phyloP scores from a whole-genome alignment of 2,888 invertebrate species.

The Campoplex nolae region DNA sequence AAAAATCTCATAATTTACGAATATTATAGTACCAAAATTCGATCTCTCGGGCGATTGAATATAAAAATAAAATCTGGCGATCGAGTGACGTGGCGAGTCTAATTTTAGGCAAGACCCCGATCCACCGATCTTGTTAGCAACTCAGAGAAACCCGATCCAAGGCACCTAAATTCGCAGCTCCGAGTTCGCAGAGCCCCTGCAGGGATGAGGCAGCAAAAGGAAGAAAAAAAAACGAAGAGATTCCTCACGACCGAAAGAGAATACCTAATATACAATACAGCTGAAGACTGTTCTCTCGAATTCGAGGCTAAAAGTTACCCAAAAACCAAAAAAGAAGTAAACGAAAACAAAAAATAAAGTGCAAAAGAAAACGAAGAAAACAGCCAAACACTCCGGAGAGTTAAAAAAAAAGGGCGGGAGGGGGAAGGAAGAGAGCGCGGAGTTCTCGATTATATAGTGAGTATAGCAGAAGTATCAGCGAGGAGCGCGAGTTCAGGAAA shows the following conservation, averaged over 20 bases:
- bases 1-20: slow-evolving; percentile 1
- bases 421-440: slow-evolving; percentile 58
- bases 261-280: slow-evolving; percentile 51
- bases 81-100: slow-evolving; percentile 38
- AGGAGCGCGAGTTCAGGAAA: slow-evolving; percentile 40
- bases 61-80: slow-evolving; percentile 24
- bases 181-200: slow-evolving; percentile 3
- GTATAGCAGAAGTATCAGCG: slow-evolving; percentile 59
- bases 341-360: slow-evolving; percentile 28
- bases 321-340: slow-evolving; percentile 24
- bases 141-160: slow-evolving; percentile 25
- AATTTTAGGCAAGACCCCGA: slow-evolving; percentile 42
- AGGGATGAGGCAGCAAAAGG: slow-evolving; percentile 7
- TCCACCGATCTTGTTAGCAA: slow-evolving; percentile 33
- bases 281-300: slow-evolving; percentile 52
- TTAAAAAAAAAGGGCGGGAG: slow-evolving; percentile 12
- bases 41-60: slow-evolving; percentile 4
- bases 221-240: slow-evolving; percentile 24
- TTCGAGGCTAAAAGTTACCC: slow-evolving; percentile 48
- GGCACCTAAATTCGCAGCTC: slow-evolving; percentile 37
- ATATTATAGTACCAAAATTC: not conserved
- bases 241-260: slow-evolving; percentile 18
- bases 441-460: slow-evolving; percentile 60
- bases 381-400: slow-evolving; percentile 51
- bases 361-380: slow-evolving; percentile 44